A percentile compares a stretch with the other conserved stretches of the same genome.
Conservation (phyloP, 2,888 invertebrate species). For the Cheilosia vernalis region DNA sequence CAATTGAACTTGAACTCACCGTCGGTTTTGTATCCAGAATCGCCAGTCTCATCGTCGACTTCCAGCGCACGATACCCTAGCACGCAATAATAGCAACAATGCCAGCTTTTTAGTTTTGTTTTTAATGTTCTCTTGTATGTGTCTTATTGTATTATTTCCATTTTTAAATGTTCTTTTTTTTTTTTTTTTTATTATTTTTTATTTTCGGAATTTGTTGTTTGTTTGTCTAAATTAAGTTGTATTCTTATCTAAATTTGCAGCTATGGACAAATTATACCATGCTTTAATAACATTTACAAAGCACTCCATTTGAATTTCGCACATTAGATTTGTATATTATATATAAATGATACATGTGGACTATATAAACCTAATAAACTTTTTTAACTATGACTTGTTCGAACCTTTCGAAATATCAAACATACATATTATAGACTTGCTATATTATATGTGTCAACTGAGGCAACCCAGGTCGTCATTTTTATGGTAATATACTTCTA, state of each 20-base stretch:
- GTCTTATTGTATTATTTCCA: conserved; percentile 47
- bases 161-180: conserved; percentile 40
- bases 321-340: background rate
- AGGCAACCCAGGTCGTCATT: conserved; percentile 19
- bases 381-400: background rate
- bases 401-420: background rate
- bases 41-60: conserved; percentile 69
- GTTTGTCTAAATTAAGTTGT: conserved; percentile 29
- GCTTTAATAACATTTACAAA: conserved; percentile 62
- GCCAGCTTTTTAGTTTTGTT: conserved; percentile 58
- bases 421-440: background rate
- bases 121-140: conserved; percentile 51
- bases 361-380: conserved; percentile 9
- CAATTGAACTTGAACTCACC: conserved; percentile 74
- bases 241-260: conserved; percentile 23
- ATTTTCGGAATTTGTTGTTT: background rate
- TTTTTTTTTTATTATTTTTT: no score
- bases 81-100: conserved; percentile 70
- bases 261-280: conserved; percentile 40
- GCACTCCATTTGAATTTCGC: conserved; percentile 68
- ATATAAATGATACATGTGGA: background rate
- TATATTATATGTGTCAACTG: background rate
- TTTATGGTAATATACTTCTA: background rate
- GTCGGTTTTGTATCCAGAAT: conserved; percentile 71
- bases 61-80: conserved; percentile 75